Evolutionary conservation across 1,140 invertebrate species (phyloP).

Genomic region (Pararge aegeria): DNA sequence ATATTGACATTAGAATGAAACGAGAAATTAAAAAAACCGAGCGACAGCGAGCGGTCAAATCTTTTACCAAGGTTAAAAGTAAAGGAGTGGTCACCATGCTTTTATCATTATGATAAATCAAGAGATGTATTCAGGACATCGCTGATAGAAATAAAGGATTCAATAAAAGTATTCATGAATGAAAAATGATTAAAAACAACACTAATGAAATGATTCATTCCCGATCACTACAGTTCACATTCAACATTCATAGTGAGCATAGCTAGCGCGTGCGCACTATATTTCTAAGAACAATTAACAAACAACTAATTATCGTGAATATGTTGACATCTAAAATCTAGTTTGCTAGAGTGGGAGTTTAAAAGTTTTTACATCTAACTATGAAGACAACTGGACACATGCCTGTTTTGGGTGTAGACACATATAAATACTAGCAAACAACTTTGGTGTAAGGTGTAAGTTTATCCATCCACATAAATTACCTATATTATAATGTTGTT

Average conservation of each 20-base stretch:
- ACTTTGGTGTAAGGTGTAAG: too few relatives aligned
- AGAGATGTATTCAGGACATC: not conserved
- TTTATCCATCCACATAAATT: too few relatives aligned
- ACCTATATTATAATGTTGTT: too few relatives aligned
- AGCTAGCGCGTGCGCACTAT: constrained; percentile 41
- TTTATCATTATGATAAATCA: not conserved
- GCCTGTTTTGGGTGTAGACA: constrained; percentile 5
- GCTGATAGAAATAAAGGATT: constrained; percentile 33
- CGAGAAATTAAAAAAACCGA: too few relatives aligned
- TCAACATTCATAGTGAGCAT: constrained; percentile 47
- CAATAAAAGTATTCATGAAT: constrained; percentile 2
- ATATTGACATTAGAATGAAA: too few relatives aligned
- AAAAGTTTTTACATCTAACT: not conserved
- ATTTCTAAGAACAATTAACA: constrained; percentile 23
- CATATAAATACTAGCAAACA: constrained; percentile 10
- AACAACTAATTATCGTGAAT: constrained; percentile 13
- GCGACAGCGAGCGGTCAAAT: too few relatives aligned
- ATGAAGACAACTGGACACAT: not conserved
- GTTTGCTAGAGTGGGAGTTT: not conserved
- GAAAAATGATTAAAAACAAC: constrained; percentile 2
- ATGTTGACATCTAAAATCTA: constrained; percentile 1
- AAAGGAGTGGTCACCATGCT: constrained; percentile 23
- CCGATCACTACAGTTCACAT: constrained; percentile 67
- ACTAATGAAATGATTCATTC: constrained; percentile 54
- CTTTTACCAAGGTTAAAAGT: too few relatives aligned